phyloP scores from a whole-genome alignment of 2,797 vertebrate species.

The Hapalemur alaotrensis region DNA sequence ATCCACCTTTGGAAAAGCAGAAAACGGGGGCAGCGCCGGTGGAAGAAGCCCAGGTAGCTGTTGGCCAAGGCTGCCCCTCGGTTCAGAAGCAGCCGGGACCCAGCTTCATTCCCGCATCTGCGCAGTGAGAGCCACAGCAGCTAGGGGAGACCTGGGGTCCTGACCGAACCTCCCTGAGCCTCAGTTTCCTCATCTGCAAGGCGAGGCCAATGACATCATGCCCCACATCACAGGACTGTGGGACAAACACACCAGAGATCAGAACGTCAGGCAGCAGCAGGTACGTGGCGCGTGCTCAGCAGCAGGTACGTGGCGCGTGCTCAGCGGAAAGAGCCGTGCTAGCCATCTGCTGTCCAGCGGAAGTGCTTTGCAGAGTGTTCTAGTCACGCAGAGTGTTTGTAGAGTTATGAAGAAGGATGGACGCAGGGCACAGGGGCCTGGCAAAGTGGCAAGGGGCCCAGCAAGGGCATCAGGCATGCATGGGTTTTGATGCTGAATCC shows the following conservation, averaged over 20 bases:
- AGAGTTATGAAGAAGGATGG: not conserved
- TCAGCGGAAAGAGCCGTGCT: not conserved
- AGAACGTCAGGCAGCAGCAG: accelerated
- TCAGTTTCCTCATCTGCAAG: not conserved
- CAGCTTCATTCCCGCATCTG: not conserved
- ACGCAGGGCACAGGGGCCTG: not conserved
- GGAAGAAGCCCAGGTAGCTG: accelerated
- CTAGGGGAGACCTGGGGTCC: not conserved
- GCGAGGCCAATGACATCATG: too few relatives aligned
- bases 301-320: accelerated
- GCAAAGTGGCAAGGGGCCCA: not conserved
- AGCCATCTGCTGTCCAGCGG: not conserved
- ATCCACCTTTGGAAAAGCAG: not conserved
- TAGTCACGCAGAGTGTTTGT: accelerated
- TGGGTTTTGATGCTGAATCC: too few relatives aligned
- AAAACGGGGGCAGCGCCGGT: accelerated
- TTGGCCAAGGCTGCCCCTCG: not conserved
- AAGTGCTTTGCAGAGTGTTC: accelerated
- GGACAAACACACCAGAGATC: not conserved
- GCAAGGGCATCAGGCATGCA: accelerated
- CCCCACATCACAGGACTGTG: not conserved
- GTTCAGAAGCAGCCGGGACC: not conserved
- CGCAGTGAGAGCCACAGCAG: not conserved
- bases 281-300: accelerated
- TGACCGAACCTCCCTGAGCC: not conserved